Base-by-base conservation (phyloP, 2,888 invertebrate genomes). In the Piscicola geometra region DNA sequence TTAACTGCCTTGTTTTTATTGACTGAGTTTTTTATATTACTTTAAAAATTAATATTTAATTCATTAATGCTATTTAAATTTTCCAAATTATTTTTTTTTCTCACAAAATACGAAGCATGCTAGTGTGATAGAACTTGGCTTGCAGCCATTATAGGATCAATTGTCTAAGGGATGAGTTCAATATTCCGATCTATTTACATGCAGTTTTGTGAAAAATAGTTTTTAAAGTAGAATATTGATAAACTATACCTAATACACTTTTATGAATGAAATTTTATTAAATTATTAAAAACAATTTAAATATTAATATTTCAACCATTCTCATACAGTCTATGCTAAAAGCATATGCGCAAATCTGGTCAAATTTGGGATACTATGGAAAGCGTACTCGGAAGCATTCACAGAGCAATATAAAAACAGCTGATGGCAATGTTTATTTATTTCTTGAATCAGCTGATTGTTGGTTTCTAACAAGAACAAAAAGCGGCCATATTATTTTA, bases 61-160 rank as follows among this genome's bases (percentile, higher is more conserved):
- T 47, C 21, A 9, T 47, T 56, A 21, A 25, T 5, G 15, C n/a
- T 5, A 25, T 18, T 25, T 25, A 18, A 56, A 56, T 5, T 56
- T 9, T 56, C 25, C 9, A 56, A 56, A 56, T 5, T 25, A 25
- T 18, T 5, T 15, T 18, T 18, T 15, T 15, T 21, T 56, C n/a
- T 5, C 25, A 56, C n/a, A 56, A 56, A 56, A 56, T 56, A 56
- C n/a, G n/a, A 56, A 56, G 60, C 60, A 56, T 56, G 60, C 60
- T 56, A 56, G 60, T 56, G 9, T n/a, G 60, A 56, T 18, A 56
- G 3, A 56, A 56, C 60, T 56, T 56, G 5, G 60, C 60, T 56
- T 56, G 60, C 60, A 56, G 60, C 60, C 60, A 56, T 56, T 18
- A 56, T 56, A 56, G 25, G 60, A 56, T 56, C 60, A 56, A 56